Percentiles rank a stretch among this genome's conserved stretches.
These are phyloP conservation scores for Drosophila hamatofila DNA, from an alignment of 2,888 invertebrate genomes.

Conservation along the genomic window DNA sequence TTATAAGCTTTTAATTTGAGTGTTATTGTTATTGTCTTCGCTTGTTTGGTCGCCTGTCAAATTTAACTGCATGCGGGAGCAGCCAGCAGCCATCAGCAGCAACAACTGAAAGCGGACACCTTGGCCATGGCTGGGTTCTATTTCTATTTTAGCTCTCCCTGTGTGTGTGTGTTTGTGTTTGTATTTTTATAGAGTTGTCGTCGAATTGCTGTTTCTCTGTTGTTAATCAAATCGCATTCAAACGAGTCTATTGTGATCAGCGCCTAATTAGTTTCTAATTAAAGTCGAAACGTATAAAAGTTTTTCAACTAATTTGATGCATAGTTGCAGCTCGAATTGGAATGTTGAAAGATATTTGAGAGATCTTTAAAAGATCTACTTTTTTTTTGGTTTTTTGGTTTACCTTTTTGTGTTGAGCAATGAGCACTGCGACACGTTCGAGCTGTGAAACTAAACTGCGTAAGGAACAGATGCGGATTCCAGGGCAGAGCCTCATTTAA, in stretches of 20 bases:
- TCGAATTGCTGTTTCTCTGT: background rate
- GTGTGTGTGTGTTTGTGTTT: background rate
- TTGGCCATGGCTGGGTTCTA: slow-evolving; percentile 29
- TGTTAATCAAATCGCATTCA: slow-evolving; percentile 61
- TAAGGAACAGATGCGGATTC: slow-evolving; percentile 12
- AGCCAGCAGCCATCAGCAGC: background rate
- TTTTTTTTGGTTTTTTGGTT: background rate
- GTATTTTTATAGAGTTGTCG: slow-evolving; percentile 52
- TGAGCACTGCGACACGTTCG: slow-evolving; percentile 28
- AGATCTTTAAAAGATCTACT: background rate
- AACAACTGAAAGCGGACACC: slow-evolving; percentile 69
- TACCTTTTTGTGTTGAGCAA: background rate
- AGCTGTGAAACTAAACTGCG: slow-evolving; percentile 47
- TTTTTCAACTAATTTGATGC: slow-evolving; percentile 11
- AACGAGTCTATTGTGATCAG: slow-evolving; percentile 41
- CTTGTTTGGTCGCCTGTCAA: slow-evolving; percentile 55
- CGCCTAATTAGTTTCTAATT: slow-evolving; percentile 75
- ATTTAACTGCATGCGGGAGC: slow-evolving; percentile 59
- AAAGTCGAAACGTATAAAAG: slow-evolving; percentile 59
- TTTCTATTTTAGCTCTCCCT: slow-evolving; percentile 5
- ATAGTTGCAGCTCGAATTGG: slow-evolving; percentile 1
- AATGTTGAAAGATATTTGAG: background rate
- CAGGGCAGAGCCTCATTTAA: slow-evolving; percentile 2
- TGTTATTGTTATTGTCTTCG: slow-evolving; percentile 71
- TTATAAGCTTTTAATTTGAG: slow-evolving; percentile 81